Evolutionary conservation across 1,140 invertebrate species (phyloP), one percentile per base, ranked within the genome.

Genomic region (Nymphalis io): DNA sequence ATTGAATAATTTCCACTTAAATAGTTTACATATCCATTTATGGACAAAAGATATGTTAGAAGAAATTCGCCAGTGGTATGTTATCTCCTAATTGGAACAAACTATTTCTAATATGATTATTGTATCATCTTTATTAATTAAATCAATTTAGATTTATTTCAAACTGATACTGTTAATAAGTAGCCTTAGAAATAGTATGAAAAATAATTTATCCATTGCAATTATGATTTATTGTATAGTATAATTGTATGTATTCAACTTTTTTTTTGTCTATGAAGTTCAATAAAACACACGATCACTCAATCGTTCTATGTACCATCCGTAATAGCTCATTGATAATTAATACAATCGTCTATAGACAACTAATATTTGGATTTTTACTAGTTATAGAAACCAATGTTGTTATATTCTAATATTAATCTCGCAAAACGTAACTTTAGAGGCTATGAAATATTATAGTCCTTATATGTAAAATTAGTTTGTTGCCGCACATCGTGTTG

Each of bases 401-500:
- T 16, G 4, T n/a, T 48, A 10, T 2, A 51, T 4, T n/a, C n/a
- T n/a, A 11, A 12, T 2, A 51, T 51, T 21, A 18, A 51, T 1
- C 10, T n/a, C 1, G 13, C 15, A 13, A 6, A 13, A 55, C 4
- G 16, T 6, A 20, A 18, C 20, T 2, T 27, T 27, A 55, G 27
- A 55, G n/a, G 23, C 1, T 21, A 11, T 55, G 21, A 23, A 27
- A 55, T 55, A 55, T 55, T 62, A 18, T 62, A 23, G 20, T 11
- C 18, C 27, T 65, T 53, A 16, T 13, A 42, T 59, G n/a, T 46
- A 21, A 48, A 58, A 40, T 68, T 68, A 68, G 13, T 60, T 68
- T 48, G 40, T 67, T 48, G 48, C 42, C 27, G 27, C 16, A 46
- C 39, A 48, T 42, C 58, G 33, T 13, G 23, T 69, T 69, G 18